Evolutionary conservation across 2,113 vertebrate genomes (phyloP), one percentile per base, ranked within the genome.

Genomic region (Hystrix cristata): DNA sequence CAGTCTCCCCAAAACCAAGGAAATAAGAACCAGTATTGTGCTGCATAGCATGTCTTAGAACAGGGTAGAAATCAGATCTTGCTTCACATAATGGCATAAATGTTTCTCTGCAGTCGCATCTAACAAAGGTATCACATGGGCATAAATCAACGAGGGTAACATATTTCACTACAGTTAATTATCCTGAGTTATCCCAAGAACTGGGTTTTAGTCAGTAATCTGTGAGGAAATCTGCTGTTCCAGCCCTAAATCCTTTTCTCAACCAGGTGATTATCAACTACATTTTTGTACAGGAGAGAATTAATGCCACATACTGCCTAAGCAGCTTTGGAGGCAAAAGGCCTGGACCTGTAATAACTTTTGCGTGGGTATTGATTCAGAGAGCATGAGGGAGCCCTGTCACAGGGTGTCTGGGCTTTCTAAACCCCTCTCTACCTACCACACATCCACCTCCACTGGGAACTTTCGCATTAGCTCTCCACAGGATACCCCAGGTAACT

Each of bases 211-310:
- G 98, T 98, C 98, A 98, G 98, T 99, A 99, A 99, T 99, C 99
- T 99, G 98, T 95, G 98, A 98, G 98, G 98, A 99, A 99, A 99
- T 99, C 99, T 99, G 98, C 97, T 99, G 98, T 99, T 99, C 98
- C 97, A 97, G 97, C 98, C 97, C 98, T 98, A 99, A 99, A 99
- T 99, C 99, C 99, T 98, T 98, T 96, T 98, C 97, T 98, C 98
- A 99, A 98, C 98, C 98, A 98, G 98, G 98, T 98, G 99, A 99
- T 99, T 99, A 99, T 98, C 98, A 98, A 98, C 97, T 98, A 98
- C 98, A 98, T 99, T 99, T 99, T 99, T 99, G 98, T 99, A 98
- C 99, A 98, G 98, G 98, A 99, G 98, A 98, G 99, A 99, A 99
- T 99, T 99, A 99, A 99, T 99, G 98, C 98, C 98, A 98, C 98